phyloP scores from a whole-genome alignment of 2,113 vertebrate species.

The Clarias gariepinus region DNA sequence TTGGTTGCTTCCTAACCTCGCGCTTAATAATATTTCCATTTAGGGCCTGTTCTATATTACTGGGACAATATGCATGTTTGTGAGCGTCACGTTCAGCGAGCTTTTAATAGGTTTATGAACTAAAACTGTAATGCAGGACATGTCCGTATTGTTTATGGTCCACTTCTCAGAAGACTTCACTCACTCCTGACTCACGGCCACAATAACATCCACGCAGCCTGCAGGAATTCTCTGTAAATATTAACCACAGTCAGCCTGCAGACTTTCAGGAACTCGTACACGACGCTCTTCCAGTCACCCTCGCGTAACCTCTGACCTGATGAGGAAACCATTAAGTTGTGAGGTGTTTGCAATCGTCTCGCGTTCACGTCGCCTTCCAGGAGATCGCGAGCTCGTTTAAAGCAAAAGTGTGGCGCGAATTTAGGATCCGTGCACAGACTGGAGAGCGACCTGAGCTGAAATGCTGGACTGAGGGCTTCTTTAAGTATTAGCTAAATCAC shows the following conservation, averaged over 20 bases:
- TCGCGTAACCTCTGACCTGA: not conserved
- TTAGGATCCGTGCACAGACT: not conserved
- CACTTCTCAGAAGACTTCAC: slow-evolving; percentile 21
- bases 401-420: not conserved
- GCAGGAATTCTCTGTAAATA: slow-evolving; percentile 17
- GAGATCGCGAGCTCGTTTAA: not conserved
- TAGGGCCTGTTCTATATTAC: slow-evolving; percentile 63
- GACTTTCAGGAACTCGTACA: not conserved
- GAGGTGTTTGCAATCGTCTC: not conserved
- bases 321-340: not conserved
- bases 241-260: not conserved
- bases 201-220: slow-evolving; percentile 10
- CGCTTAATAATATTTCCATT: slow-evolving; percentile 72
- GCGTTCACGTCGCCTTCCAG: no score
- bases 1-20: slow-evolving; percentile 61
- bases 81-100: not conserved
- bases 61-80: slow-evolving; percentile 18
- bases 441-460: not conserved
- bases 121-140: not conserved
- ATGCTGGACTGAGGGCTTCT: not conserved
- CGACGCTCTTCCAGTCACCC: not conserved
- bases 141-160: not conserved
- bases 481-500: not conserved
- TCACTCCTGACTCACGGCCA: slow-evolving; percentile 35
- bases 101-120: slow-evolving; percentile 15